Conservation (phyloP, 1,140 invertebrate genomes). For the Eriosoma lanigerum region DNA sequence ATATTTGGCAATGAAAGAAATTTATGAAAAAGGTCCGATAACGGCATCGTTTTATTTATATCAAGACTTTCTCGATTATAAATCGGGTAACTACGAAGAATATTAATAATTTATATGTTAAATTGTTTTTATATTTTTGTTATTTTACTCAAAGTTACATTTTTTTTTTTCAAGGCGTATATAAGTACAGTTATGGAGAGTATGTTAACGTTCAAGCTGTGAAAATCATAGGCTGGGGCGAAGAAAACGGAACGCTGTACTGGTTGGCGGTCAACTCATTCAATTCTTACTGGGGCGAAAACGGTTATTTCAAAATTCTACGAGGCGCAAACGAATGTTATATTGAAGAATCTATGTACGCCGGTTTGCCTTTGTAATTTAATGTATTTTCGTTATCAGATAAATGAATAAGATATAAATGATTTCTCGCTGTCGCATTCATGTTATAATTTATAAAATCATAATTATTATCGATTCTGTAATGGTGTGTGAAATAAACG, state of each 20-base stretch:
- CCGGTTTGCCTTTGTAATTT: constrained; percentile 68
- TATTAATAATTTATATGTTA: constrained; percentile 50
- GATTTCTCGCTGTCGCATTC: too few species aligned
- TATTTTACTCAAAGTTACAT: background rate
- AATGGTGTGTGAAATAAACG: too few species aligned
- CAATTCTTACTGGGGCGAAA: constrained; percentile 63
- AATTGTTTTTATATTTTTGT: background rate
- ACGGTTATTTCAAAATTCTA: constrained; percentile 63
- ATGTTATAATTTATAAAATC: too few species aligned
- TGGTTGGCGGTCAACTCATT: constrained; percentile 63
- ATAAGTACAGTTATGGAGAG: constrained; percentile 60
- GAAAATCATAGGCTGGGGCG: constrained; percentile 76
- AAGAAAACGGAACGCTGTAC: constrained; percentile 58
- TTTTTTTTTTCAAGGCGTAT: background rate
- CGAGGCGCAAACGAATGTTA: constrained; percentile 71
- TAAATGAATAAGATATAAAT: too few species aligned
- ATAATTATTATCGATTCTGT: too few species aligned
- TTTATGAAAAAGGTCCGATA: constrained; percentile 61
- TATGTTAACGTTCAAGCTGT: constrained; percentile 82
- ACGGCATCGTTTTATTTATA: constrained; percentile 62
- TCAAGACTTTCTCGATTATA: constrained; percentile 60
- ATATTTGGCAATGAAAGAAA: constrained; percentile 52
- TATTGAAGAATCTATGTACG: constrained; percentile 71
- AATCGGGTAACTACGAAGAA: too few species aligned
- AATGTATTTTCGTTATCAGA: background rate